phyloP scores from a whole-genome alignment of 2,888 invertebrate genomes.

The Dascillus cervinus region DNA sequence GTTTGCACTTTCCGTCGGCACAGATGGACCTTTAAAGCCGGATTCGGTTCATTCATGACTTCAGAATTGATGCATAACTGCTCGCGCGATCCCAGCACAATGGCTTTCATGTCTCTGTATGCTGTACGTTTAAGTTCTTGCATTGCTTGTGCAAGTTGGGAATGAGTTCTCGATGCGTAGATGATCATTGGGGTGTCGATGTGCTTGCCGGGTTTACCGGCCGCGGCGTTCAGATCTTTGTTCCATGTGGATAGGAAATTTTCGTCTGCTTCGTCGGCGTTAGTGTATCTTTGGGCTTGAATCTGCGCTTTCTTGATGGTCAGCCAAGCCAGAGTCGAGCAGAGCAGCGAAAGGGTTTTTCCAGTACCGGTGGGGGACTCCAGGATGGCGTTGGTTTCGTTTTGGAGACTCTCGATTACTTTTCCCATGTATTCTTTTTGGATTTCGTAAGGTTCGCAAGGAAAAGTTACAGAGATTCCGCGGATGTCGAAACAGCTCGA shows the following conservation, averaged over 20 bases:
- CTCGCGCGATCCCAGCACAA: conserved; percentile 92
- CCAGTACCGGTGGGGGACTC: conserved; percentile 94
- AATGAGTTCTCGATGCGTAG: conserved; percentile 95
- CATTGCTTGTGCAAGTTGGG: conserved; percentile 92
- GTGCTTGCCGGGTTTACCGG: too few species aligned
- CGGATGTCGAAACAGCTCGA: too few species aligned
- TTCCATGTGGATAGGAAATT: too few species aligned
- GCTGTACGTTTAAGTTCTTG: conserved; percentile 86
- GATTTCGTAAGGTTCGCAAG: conserved; percentile 88
- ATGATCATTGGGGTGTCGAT: conserved; percentile 72
- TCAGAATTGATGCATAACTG: conserved; percentile 95
- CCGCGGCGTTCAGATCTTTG: too few species aligned
- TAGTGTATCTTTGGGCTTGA: conserved; percentile 37
- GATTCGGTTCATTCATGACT: conserved; percentile 72
- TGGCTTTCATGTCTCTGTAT: conserved; percentile 74
- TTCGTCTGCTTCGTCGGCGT: neutral
- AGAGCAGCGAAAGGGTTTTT: conserved; percentile 89
- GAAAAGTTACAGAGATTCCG: conserved; percentile 75
- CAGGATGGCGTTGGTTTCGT: conserved; percentile 72
- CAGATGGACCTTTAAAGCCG: conserved; percentile 71
- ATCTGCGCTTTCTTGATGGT: conserved; percentile 68
- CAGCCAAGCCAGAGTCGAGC: conserved; percentile 92
- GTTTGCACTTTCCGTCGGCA: conserved; percentile 76
- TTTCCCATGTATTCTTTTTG: conserved; percentile 87
- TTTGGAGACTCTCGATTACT: conserved; percentile 78